Evolutionary conservation across 2,888 invertebrate species (phyloP).

Genomic region (Pyrochroa serraticornis): DNA sequence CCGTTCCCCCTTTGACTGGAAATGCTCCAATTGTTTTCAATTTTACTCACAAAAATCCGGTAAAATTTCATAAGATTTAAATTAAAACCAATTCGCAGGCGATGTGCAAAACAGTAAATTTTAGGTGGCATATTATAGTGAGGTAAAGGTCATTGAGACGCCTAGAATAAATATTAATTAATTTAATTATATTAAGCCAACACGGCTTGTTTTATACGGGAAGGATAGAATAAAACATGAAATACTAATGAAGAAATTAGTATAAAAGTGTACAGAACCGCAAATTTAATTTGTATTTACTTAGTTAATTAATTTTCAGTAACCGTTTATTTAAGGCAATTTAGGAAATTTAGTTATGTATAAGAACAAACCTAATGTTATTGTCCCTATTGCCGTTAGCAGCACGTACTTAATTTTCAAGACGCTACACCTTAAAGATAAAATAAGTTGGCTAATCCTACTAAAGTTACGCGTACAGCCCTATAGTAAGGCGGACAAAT

Average conservation of each 20-base stretch:
- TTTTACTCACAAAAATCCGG: too few species aligned
- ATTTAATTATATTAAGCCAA: conserved; percentile 2
- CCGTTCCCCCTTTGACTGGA: too few species aligned
- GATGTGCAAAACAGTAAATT: too few species aligned
- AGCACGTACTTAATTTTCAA: conserved; percentile 21
- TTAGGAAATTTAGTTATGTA: conserved; percentile 21
- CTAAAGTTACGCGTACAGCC: conserved; percentile 21
- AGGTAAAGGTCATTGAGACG: too few species aligned
- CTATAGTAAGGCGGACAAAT: conserved; percentile 33
- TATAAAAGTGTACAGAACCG: conserved; percentile 31
- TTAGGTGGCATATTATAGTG: too few species aligned
- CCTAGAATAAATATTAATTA: conserved; percentile 5
- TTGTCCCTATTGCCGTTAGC: conserved; percentile 6
- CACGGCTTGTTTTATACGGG: not conserved
- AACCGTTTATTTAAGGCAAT: conserved; percentile 21
- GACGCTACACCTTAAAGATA: conserved; percentile 24
- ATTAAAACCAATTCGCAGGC: too few species aligned
- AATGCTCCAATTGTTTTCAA: too few species aligned
- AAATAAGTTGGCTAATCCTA: conserved; percentile 28
- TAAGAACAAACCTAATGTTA: conserved; percentile 7
- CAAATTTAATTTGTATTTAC: conserved; percentile 38
- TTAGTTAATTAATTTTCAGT: conserved; percentile 29
- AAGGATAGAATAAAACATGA: conserved; percentile 8
- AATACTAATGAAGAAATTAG: conserved; percentile 35
- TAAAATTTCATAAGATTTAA: too few species aligned